Conservation (phyloP, 2,113 vertebrate genomes). For the Mus pahari region DNA sequence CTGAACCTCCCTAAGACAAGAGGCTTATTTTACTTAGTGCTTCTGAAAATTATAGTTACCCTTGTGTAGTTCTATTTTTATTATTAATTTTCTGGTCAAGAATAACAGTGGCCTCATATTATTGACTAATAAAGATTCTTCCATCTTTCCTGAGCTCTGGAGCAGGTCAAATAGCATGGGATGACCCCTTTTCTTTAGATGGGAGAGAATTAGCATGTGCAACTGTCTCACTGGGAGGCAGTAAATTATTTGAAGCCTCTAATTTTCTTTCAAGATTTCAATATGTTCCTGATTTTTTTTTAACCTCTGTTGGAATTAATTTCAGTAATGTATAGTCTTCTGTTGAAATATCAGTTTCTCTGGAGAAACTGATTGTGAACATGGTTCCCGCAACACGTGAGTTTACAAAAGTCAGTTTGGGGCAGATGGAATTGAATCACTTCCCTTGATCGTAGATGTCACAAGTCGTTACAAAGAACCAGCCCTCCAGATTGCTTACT, state of each 20-base stretch:
- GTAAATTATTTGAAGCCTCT: conserved; percentile 54
- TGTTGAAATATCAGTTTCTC: conserved; percentile 37
- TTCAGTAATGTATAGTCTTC: conserved; percentile 40
- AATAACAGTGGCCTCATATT: background rate
- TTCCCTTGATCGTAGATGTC: background rate
- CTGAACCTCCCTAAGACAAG: background rate
- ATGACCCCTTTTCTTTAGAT: background rate
- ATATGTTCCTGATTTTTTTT: conserved; percentile 7
- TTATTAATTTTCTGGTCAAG: conserved; percentile 6
- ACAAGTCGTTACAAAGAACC: background rate
- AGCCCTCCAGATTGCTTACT: background rate
- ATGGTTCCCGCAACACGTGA: background rate
- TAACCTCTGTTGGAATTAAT: background rate
- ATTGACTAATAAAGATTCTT: background rate
- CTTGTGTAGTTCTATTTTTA: background rate
- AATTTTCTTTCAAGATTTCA: conserved; percentile 29
- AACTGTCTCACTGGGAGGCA: background rate
- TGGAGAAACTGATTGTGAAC: background rate
- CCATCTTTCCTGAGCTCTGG: background rate
- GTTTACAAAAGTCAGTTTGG: background rate
- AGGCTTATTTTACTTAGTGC: conserved; percentile 13
- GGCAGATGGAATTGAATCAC: background rate
- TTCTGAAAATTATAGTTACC: background rate
- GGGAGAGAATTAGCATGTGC: background rate
- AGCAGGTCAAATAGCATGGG: background rate